These are phyloP conservation scores for Rissa tridactyla DNA, from an alignment of 2,113 vertebrate species.

Conservation along the genomic window DNA sequence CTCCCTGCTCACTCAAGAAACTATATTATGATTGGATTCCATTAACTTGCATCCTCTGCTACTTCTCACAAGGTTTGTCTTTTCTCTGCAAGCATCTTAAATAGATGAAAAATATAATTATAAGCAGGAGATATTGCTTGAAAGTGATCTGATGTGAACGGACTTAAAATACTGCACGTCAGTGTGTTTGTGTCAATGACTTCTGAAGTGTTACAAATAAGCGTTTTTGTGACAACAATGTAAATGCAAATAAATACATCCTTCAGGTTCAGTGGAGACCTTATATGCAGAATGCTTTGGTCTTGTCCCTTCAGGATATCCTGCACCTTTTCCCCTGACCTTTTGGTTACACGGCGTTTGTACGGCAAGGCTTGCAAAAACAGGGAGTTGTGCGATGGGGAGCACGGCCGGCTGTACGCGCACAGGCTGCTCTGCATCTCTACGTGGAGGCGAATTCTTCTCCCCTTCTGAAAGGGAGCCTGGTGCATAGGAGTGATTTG, in stretches of 20 bases:
- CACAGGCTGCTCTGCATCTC: neutral
- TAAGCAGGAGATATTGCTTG: neutral
- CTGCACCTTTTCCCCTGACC: neutral
- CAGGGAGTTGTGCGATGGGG: neutral
- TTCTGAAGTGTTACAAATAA: neutral
- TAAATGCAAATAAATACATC: neutral
- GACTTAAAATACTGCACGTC: neutral
- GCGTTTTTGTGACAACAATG: neutral
- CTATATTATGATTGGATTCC: neutral
- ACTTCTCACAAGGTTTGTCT: neutral
- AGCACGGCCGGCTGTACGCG: fast-evolving
- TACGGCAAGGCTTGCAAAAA: neutral
- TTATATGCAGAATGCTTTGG: neutral
- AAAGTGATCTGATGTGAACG: neutral
- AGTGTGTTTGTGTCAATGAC: neutral
- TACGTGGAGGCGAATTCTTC: fast-evolving
- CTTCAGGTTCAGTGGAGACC: neutral
- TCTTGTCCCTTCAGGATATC: neutral
- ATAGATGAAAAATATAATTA: neutral
- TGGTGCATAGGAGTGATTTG: neutral
- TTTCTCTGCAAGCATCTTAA: neutral
- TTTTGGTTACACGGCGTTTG: neutral
- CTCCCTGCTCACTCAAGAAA: neutral
- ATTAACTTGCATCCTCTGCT: neutral
- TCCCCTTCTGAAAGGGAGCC: neutral